Evolutionary conservation across 2,113 vertebrate species (phyloP), one percentile per base, ranked within the genome.

Genomic region (Neotoma lepida): DNA sequence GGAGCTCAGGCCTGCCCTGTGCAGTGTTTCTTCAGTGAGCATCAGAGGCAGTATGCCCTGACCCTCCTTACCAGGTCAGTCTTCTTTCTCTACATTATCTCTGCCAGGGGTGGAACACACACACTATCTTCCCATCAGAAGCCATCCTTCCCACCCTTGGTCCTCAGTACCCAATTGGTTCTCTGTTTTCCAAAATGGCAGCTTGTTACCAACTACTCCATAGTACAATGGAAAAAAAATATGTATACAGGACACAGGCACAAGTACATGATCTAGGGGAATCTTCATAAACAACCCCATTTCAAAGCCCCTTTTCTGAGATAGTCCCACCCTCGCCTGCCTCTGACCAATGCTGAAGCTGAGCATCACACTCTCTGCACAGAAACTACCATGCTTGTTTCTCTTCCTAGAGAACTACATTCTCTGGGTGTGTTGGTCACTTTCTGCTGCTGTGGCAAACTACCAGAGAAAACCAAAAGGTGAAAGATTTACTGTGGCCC

Each of bases 121-220:
- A 12, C 4, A 14, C 15, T 49, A 61, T 26, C 20, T 0, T 68
- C 58, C 71, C 51, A 1, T 33, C 28, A 33, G 89, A 49, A n/a
- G 9, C 39, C 33, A 9, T 20, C 24, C 2, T 4, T 5, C 14
- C 24, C 18, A 0, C 0, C 0, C 1, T n/a, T 61, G 22, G 0
- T 70, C 41, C 66, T 49, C 14, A 94, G 76, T 0, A 2, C 64
- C 26, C 4, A 1, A 24, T 64, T 12, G 15, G 76, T 49, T 77
- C 77, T 91, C 18, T 30, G 2, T 85, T 84, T 89, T 61, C 74
- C 56, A 80, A 61, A 88, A 71, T 28, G 33, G 35, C 6, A 2
- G 0, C 1, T 20, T 73, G 44, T 51, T 82, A 51, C n/a, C 10
- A 28, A 22, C 44, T 26, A 18, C 51, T 39, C 4, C 8, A 4